Conservation (phyloP, 2,797 vertebrate genomes). For the Clangula hyemalis region DNA sequence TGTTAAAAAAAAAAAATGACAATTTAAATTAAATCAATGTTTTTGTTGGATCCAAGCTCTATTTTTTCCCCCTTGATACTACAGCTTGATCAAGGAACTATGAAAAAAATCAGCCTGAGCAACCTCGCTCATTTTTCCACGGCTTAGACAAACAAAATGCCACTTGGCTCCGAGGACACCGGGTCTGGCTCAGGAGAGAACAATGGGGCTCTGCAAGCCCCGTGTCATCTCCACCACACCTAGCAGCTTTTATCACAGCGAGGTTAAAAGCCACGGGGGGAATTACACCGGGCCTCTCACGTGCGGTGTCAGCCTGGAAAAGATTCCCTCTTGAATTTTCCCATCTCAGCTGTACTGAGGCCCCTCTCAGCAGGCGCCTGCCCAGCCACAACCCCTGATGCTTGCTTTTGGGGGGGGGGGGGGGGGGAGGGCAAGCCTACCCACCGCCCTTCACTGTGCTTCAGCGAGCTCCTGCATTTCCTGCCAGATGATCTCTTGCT, state of each 20-base stretch:
- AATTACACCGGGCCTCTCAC: rapidly evolving
- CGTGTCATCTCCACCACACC: background rate
- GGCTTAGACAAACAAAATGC: background rate
- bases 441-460: rapidly evolving
- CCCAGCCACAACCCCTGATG: background rate
- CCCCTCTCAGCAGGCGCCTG: rapidly evolving
- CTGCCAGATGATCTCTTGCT: background rate
- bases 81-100: background rate
- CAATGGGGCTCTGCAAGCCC: background rate
- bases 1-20: background rate
- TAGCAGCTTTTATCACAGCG: background rate
- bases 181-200: background rate
- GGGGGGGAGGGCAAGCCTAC: background rate
- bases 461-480: rapidly evolving
- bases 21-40: background rate
- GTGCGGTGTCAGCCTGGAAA: rapidly evolving
- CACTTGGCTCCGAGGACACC: background rate
- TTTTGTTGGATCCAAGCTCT: conserved; percentile 30
- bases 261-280: background rate
- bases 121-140: background rate
- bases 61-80: background rate
- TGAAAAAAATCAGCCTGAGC: background rate
- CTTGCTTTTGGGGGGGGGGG: rapidly evolving
- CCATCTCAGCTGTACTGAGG: rapidly evolving
- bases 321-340: background rate